These are phyloP conservation scores for Phyto melanocephala DNA, from an alignment of 2,888 invertebrate species.

Conservation along the genomic window DNA sequence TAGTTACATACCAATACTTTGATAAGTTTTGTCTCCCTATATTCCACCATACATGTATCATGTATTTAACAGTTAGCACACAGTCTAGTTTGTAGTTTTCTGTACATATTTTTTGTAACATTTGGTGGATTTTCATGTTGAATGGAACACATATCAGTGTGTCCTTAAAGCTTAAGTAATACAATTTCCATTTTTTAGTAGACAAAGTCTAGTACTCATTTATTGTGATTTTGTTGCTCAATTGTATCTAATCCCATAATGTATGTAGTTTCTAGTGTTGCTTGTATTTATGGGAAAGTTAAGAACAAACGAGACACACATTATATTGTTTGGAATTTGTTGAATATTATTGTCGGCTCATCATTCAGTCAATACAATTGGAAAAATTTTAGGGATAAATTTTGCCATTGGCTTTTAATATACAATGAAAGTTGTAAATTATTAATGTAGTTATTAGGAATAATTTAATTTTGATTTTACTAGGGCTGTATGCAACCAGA, in stretches of 20 bases:
- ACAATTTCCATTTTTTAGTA: constrained; percentile 34
- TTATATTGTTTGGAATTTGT: constrained; percentile 38
- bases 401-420: background rate
- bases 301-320: background rate
- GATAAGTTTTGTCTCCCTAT: background rate
- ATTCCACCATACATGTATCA: background rate
- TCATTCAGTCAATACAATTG: constrained; percentile 29
- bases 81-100: background rate
- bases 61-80: background rate
- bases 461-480: background rate
- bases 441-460: background rate
- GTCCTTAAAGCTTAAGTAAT: constrained; percentile 14
- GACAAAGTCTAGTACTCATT: constrained; percentile 55
- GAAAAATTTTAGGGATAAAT: constrained; percentile 9
- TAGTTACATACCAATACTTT: background rate
- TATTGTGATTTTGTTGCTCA: constrained; percentile 54
- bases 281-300: constrained; percentile 1
- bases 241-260: constrained; percentile 56
- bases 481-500: too few relatives aligned
- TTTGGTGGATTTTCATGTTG: constrained; percentile 48
- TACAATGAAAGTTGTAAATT: background rate
- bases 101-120: constrained; percentile 15
- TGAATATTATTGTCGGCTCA: constrained; percentile 37
- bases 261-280: constrained; percentile 38
- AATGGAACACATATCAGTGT: background rate